Base-by-base conservation (phyloP, 2,113 vertebrate genomes). In the Chelonoidis abingdonii region DNA sequence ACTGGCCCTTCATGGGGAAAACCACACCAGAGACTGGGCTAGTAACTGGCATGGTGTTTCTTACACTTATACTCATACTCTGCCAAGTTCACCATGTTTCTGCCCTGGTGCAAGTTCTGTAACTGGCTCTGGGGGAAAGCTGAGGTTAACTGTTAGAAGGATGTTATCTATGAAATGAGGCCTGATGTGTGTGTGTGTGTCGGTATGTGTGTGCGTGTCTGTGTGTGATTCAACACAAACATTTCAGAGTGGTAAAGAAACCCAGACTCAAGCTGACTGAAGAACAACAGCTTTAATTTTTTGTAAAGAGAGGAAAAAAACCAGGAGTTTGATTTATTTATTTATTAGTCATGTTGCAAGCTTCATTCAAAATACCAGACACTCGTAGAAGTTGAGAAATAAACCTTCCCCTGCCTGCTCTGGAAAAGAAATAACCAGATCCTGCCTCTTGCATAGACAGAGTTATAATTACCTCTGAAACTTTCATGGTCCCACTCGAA, bases 391-490 rank as follows among this genome's bases (percentile, higher is more conserved):
- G 89, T 78, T 69, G 89, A 8, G 50, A 97, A 97, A 96, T 95
- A 95, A 98, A 92, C 95, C 92, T 93, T 94, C 91, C 95, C 93
- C 97, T 95, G 84, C 91, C 92, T 95, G 90, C 81, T 97, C 11
- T 3, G 92, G 93, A 94, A 92, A 59, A 89, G 91, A 96, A 96
- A 93, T 94, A 96, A 98, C 97, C 97, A 97, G 97, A 97, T 97
- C 93, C 78, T 97, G 95, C 92, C 86, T 97, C 95, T 94, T 98
- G 97, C 95, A 97, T 92, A 94, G 96, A 57, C 95, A 93, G 94
- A 97, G 94, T 98, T 98, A 97, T 98, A 98, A 98, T 98, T 98
- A 98, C 97, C 96, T 97, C 93, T 96, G 97, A 92, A 98, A 95
- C 95, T 92, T 0, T n/a, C 78, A 92, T 14, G 85, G 93, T 97